A percentile compares a stretch with the other conserved stretches of the same genome.
Conservation (phyloP, 2,113 vertebrate genomes). For the Lanius collurio region DNA sequence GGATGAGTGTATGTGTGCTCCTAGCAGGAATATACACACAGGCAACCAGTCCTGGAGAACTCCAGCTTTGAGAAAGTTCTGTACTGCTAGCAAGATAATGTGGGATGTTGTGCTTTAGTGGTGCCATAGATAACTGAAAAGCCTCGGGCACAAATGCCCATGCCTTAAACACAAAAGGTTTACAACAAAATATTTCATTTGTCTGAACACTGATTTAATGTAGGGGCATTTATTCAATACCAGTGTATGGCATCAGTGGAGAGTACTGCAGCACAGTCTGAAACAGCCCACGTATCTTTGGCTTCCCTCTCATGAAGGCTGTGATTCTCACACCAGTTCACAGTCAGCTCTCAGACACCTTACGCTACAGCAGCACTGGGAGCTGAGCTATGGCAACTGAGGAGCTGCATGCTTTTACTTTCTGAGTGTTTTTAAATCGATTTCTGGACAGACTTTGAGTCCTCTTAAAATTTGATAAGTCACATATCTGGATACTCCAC, state of each 20-base stretch:
- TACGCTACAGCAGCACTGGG: not conserved
- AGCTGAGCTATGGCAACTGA: not conserved
- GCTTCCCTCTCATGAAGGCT: not conserved
- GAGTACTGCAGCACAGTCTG: not conserved
- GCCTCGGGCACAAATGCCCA: not conserved
- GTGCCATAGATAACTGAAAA: not conserved
- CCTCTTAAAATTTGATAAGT: not conserved
- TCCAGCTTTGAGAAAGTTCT: not conserved
- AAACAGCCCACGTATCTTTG: not conserved
- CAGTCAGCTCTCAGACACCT: not conserved
- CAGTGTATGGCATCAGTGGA: not conserved
- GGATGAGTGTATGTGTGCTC: not conserved
- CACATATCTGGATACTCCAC: not conserved
- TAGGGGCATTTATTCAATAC: not conserved
- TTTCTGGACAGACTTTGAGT: not conserved
- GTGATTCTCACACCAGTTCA: not conserved
- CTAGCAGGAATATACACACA: not conserved
- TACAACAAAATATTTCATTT: not conserved
- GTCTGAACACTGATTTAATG: not conserved
- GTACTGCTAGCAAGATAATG: rapidly evolving
- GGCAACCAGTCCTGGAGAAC: not conserved
- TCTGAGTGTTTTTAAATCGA: not conserved
- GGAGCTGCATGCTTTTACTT: not conserved
- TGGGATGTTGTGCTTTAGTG: not conserved
- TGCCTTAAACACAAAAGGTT: not conserved